Percentiles rank a stretch among this genome's conserved stretches.
These are phyloP conservation scores for Australoheros facetus DNA, from an alignment of 2,797 vertebrate species.

Conservation along the genomic window DNA sequence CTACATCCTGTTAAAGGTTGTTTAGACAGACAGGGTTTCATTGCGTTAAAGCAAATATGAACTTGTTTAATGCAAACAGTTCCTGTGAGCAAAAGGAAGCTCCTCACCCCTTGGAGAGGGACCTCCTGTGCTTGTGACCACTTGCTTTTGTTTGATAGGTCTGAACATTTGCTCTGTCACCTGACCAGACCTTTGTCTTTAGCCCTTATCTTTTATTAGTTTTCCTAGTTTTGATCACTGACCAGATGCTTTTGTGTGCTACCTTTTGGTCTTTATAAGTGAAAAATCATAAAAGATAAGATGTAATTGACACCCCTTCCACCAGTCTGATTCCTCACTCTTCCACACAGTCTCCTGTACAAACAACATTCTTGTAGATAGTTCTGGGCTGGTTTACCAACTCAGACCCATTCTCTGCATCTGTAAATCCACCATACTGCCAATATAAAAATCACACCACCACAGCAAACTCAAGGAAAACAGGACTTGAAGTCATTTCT, in stretches of 20 bases:
- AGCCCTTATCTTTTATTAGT: background rate
- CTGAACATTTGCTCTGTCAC: background rate
- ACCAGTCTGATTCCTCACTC: background rate
- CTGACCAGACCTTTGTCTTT: background rate
- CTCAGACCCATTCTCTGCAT: background rate
- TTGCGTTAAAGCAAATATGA: no score
- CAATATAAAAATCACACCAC: background rate
- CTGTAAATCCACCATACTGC: background rate
- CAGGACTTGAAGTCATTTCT: background rate
- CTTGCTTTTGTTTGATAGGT: background rate
- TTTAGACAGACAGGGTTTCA: no score
- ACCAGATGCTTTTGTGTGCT: background rate
- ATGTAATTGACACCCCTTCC: background rate
- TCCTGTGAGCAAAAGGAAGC: background rate
- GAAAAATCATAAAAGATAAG: no score
- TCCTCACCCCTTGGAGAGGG: background rate
- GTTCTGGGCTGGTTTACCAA: background rate
- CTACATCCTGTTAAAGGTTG: background rate
- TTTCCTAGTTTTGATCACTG: background rate
- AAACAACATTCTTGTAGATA: background rate
- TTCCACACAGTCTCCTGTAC: background rate
- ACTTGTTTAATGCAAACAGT: background rate
- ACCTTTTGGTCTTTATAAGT: no score
- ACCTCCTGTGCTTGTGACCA: background rate
- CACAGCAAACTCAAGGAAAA: background rate